phyloP scores from a whole-genome alignment of 2,113 vertebrate genomes.

The Rhegmatorhina hoffmannsi region DNA sequence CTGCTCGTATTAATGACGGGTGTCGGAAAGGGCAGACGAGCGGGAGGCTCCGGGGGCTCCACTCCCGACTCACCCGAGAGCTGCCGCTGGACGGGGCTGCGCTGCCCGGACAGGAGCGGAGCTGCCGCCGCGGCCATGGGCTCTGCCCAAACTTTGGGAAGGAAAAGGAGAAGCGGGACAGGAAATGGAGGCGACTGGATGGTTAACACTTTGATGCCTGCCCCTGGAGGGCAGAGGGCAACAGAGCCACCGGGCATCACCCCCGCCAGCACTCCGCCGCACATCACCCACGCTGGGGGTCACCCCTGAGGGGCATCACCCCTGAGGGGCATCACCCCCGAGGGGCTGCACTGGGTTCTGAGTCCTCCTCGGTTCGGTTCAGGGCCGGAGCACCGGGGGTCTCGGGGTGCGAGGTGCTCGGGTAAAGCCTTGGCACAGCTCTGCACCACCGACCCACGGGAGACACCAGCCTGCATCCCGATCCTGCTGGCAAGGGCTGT shows the following conservation, averaged over 20 bases:
- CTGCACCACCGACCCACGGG: not conserved
- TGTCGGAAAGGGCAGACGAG: not conserved
- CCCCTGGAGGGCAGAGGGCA: too few relatives aligned
- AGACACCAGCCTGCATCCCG: accelerated
- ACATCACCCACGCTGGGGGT: not conserved
- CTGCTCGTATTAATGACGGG: not conserved
- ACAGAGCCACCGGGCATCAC: not conserved
- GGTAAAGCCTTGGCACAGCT: not conserved
- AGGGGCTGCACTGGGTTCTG: not conserved
- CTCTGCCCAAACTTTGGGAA: not conserved
- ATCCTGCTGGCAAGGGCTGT: not conserved
- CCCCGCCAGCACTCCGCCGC: not conserved
- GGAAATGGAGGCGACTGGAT: not conserved
- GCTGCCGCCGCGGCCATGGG: not conserved
- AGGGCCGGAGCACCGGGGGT: not conserved
- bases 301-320: not conserved
- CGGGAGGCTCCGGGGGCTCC: not conserved
- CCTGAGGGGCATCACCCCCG: not conserved
- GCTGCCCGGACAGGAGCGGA: not conserved
- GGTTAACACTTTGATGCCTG: not conserved
- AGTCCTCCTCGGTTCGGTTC: accelerated
- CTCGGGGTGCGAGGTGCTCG: not conserved
- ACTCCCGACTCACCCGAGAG: not conserved
- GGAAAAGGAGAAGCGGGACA: conserved; percentile 22
- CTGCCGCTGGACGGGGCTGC: not conserved